These are phyloP conservation scores for Tetramorium alpestre DNA, from an alignment of 1,140 invertebrate genomes.

Conservation along the genomic window DNA sequence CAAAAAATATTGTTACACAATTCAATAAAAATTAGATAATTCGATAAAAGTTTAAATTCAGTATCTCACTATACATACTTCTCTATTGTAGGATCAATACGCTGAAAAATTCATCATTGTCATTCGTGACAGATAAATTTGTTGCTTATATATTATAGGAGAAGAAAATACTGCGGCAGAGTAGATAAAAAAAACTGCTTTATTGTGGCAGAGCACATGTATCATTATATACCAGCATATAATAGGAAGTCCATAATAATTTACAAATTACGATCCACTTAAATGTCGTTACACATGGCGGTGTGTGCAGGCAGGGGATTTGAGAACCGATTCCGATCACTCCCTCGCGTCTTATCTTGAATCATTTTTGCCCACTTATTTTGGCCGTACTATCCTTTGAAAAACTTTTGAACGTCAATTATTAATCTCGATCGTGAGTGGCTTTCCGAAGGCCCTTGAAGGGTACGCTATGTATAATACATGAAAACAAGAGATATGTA, in stretches of 20 bases:
- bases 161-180: constrained; percentile 58
- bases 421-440: constrained; percentile 36
- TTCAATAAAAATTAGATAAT: too few species aligned
- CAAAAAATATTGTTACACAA: too few species aligned
- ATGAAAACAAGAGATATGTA: constrained; percentile 79
- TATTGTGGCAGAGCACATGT: constrained; percentile 85
- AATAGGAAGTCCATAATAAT: constrained; percentile 83
- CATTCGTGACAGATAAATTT: not conserved
- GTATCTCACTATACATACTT: too few species aligned
- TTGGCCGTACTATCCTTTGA: constrained; percentile 42
- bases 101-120: not conserved
- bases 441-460: constrained; percentile 63
- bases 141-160: constrained; percentile 13
- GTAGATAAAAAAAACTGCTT: constrained; percentile 83
- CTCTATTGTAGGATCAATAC: not conserved
- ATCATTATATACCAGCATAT: constrained; percentile 84
- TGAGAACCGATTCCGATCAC: constrained; percentile 70
- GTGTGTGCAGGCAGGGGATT: constrained; percentile 75
- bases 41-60: too few species aligned
- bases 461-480: constrained; percentile 69
- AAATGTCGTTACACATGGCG: constrained; percentile 74
- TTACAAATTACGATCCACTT: constrained; percentile 82
- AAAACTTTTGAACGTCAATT: constrained; percentile 63
- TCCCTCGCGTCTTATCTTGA: constrained; percentile 58
- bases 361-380: constrained; percentile 17